Evolutionary conservation across 2,113 vertebrate species (phyloP).

Genomic region (Trochalopteron elliotii): DNA sequence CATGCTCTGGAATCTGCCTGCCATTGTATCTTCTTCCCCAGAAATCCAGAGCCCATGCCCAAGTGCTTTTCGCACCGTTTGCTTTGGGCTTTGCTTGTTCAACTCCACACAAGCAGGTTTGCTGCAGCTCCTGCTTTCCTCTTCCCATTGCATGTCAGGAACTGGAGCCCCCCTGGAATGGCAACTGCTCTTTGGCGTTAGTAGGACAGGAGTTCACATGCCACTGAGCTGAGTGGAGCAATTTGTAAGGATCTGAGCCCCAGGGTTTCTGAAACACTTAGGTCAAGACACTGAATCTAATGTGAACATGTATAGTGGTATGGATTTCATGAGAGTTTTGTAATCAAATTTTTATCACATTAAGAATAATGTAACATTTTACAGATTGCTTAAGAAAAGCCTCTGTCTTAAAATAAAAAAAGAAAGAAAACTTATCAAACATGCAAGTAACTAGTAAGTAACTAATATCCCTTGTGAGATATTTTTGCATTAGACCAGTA

Average conservation of each 20-base stretch:
- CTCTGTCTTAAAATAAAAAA: background rate
- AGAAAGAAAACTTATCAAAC: background rate
- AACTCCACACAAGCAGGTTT: background rate
- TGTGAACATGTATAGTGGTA: rapidly evolving
- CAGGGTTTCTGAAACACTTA: background rate
- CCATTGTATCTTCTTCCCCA: background rate
- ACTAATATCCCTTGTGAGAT: background rate
- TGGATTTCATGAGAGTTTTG: background rate
- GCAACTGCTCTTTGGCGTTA: background rate
- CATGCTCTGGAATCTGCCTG: background rate
- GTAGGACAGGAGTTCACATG: too few species aligned
- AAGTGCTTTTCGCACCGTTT: background rate
- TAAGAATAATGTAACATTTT: background rate
- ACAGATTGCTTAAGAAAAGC: background rate
- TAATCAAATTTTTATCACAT: background rate
- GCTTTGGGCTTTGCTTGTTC: background rate
- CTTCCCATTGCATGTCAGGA: rapidly evolving
- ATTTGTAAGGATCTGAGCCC: too few species aligned
- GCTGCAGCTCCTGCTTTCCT: background rate
- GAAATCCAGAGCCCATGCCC: background rate
- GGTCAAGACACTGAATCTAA: background rate
- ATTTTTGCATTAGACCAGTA: background rate
- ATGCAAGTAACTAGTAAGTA: background rate
- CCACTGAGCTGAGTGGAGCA: too few species aligned
- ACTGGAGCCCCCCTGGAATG: rapidly evolving